Evolutionary conservation across 2,888 invertebrate species (phyloP).

Genomic region (Prosopocoilus inquinatus): DNA sequence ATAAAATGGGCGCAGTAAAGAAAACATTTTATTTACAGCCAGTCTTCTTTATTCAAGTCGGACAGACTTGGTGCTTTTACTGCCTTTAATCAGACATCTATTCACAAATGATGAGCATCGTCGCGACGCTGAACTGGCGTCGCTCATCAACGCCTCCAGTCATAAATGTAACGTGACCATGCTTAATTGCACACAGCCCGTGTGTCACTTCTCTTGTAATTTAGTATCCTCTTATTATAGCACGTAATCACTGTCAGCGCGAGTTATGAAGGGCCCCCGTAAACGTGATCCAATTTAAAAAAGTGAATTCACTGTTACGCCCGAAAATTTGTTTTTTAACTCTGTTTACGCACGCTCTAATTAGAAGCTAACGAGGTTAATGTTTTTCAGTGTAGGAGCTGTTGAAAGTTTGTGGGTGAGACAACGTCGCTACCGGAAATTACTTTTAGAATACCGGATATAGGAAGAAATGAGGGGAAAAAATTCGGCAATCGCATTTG

Average conservation of each 20-base stretch:
- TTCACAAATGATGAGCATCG: slow-evolving; percentile 16
- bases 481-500: too few relatives aligned
- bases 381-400: too few relatives aligned
- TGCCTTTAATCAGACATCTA: slow-evolving; percentile 7
- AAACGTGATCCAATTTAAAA: slow-evolving; percentile 11
- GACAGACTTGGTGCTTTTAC: neutral
- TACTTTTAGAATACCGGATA: too few relatives aligned
- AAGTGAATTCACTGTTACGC: too few relatives aligned
- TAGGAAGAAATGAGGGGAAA: too few relatives aligned
- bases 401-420: too few relatives aligned
- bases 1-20: too few relatives aligned
- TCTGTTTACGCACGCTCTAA: too few relatives aligned
- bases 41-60: neutral
- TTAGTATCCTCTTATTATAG: slow-evolving; percentile 24
- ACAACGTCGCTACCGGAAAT: too few relatives aligned
- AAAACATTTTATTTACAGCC: neutral
- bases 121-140: slow-evolving; percentile 10
- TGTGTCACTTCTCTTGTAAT: slow-evolving; percentile 29
- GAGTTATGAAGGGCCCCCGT: slow-evolving; percentile 22
- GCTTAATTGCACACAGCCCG: slow-evolving; percentile 30
- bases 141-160: slow-evolving; percentile 28
- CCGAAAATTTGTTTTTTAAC: too few relatives aligned
- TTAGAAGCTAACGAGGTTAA: too few relatives aligned
- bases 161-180: slow-evolving; percentile 33
- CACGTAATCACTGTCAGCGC: slow-evolving; percentile 31